Base-by-base conservation (phyloP, 2,888 invertebrate genomes). In the Pachydiplax longipennis region DNA sequence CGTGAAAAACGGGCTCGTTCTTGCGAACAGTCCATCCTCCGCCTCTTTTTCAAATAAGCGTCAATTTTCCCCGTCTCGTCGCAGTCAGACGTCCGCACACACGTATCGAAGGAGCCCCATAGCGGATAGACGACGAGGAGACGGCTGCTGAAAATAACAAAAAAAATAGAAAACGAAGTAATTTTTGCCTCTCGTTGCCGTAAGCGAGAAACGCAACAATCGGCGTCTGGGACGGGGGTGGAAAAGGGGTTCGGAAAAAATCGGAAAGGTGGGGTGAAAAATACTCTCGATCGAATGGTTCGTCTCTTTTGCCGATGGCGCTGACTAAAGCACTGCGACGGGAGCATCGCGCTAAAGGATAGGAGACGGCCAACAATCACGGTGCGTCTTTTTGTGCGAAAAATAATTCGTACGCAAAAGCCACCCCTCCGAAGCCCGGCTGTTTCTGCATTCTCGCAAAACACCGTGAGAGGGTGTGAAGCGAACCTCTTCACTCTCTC, bases 261-360 rank as follows among this genome's bases (percentile, higher is more conserved):
- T 58, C n/a, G 15, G 61, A 61, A n/a, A 65, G 13, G 22, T 65
- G 22, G 65, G 10, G 44, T 6, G 58, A 13, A 35, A 58, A 18
- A 31, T 8, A 3, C n/a, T 53, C 58, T 15, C n/a, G 58, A 44
- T 83, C 35, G 58, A 31, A 83, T 83, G 58, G 58, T 83, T 83
- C 58, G 58, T 25, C 83, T 35, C 31, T 61, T 31, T 2, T 22
- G 48, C 48, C 58, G 58, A 58, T 58, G 35, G 35, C 35, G 83
- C 83, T 83, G 83, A 83, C 83, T 83, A 83, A 83, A 53, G 83
- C 53, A 18, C 25, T 3, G n/a, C 48, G 25, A 53, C 18, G 83
- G 1, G 58, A n/a, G 25, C 83, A 31, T 82, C 25, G 25, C 18
- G 18, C 25, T 15, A 10, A 82, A 6, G 82, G 25, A 82, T 5